phyloP scores from a whole-genome alignment of 2,797 vertebrate species.

The Eidolon dupreanum region DNA sequence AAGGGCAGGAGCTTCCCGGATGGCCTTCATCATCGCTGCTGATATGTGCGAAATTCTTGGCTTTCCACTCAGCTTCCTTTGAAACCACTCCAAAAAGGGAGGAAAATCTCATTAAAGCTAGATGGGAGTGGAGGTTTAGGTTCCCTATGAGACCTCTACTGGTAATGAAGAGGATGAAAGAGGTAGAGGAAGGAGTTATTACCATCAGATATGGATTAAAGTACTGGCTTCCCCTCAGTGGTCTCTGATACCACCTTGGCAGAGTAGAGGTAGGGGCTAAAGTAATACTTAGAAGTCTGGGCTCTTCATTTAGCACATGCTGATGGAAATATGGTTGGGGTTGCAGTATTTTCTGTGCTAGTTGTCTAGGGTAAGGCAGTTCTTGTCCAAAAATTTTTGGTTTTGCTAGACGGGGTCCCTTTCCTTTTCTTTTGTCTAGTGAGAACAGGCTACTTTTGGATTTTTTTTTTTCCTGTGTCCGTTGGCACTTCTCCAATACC shows the following conservation, averaged over 20 bases:
- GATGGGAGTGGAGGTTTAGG: not conserved
- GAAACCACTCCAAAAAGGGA: not conserved
- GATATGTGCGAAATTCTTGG: not conserved
- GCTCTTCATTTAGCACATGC: not conserved
- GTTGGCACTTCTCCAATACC: not conserved
- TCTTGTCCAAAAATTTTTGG: not conserved
- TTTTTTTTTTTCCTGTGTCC: not conserved
- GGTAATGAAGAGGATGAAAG: not conserved
- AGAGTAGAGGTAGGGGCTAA: too few species aligned
- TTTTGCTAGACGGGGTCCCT: not conserved
- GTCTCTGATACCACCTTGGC: not conserved
- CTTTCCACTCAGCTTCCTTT: not conserved
- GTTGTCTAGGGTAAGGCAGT: not conserved
- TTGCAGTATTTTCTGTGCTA: not conserved
- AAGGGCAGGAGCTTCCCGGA: not conserved
- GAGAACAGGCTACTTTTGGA: not conserved
- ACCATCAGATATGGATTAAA: not conserved
- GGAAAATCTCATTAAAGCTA: not conserved
- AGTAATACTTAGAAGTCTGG: not conserved
- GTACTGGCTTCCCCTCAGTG: not conserved
- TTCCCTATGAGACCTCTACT: not conserved
- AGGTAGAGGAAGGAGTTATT: not conserved
- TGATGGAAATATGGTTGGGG: not conserved
- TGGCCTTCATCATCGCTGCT: not conserved
- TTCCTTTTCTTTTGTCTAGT: not conserved